Percentiles rank a stretch among this genome's conserved stretches.
These are phyloP conservation scores for Sebastes nivosus DNA, from an alignment of 2,797 vertebrate species.

Conservation along the genomic window DNA sequence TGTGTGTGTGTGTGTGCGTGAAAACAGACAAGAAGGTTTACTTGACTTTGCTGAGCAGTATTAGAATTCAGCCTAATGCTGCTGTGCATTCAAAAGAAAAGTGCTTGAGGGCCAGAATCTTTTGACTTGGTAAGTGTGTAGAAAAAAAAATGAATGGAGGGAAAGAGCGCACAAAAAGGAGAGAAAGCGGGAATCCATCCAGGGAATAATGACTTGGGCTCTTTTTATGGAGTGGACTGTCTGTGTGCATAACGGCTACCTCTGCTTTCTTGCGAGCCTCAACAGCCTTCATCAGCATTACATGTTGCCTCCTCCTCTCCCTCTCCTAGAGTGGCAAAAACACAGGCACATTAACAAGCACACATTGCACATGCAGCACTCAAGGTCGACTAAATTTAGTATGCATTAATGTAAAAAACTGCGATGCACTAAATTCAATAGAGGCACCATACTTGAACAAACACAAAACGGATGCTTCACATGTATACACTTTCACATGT, in stretches of 20 bases:
- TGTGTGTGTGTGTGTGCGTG: conserved; percentile 7
- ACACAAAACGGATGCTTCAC: conserved; percentile 79
- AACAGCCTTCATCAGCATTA: conserved; percentile 99
- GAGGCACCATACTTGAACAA: conserved; percentile 75
- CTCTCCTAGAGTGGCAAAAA: conserved; percentile 90
- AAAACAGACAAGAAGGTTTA: conserved; percentile 70
- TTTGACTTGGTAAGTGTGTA: conserved; percentile 74
- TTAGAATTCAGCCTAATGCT: conserved; percentile 77
- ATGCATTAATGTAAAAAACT: conserved; percentile 62
- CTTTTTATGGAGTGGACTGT: conserved; percentile 58
- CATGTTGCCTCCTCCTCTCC: conserved; percentile 96
- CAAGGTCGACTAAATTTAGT: conserved; percentile 64
- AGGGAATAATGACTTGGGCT: conserved; percentile 66
- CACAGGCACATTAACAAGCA: conserved; percentile 69
- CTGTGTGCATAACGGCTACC: conserved; percentile 79
- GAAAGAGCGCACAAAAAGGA: conserved; percentile 54
- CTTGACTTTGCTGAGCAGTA: conserved; percentile 77
- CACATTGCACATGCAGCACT: conserved; percentile 27
- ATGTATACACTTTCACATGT: conserved; percentile 80
- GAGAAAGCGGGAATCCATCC: conserved; percentile 64
- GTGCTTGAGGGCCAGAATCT: conserved; percentile 76
- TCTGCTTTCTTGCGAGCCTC: conserved; percentile 99
- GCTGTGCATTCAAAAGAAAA: conserved; percentile 76
- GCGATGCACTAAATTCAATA: conserved; percentile 67
- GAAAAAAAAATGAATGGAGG: conserved; percentile 58